Percentiles rank a stretch among this genome's conserved stretches.
These are phyloP conservation scores for Merops nubicus DNA, from an alignment of 2,113 vertebrate species.

Conservation along the genomic window DNA sequence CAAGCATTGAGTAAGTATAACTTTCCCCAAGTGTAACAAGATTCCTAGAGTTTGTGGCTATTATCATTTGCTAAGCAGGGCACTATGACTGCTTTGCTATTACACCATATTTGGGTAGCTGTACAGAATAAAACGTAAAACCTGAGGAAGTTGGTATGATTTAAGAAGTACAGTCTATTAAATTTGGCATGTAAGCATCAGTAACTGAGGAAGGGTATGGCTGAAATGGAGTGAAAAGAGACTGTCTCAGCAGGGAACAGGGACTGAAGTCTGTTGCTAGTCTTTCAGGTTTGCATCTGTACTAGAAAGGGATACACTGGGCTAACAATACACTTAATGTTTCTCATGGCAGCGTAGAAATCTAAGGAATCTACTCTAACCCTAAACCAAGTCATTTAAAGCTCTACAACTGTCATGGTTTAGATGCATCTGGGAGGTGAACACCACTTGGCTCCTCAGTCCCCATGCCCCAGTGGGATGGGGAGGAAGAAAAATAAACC, in stretches of 20 bases:
- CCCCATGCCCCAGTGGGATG: no score
- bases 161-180: not conserved
- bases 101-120: not conserved
- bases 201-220: not conserved
- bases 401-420: no score
- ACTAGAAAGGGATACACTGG: not conserved
- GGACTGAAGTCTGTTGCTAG: not conserved
- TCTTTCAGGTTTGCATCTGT: not conserved
- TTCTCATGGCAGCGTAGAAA: not conserved
- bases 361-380: not conserved
- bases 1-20: not conserved
- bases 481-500: no score
- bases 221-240: accelerated
- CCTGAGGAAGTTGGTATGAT: not conserved
- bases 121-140: not conserved
- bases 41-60: not conserved
- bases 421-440: no score
- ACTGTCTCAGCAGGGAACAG: not conserved
- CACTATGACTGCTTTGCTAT: not conserved
- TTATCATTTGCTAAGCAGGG: not conserved
- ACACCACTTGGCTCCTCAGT: no score
- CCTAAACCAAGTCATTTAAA: not conserved
- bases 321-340: not conserved
- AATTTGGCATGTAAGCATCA: not conserved
- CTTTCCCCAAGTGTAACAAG: not conserved